These are phyloP conservation scores for Echiichthys vipera DNA, from an alignment of 2,797 vertebrate genomes.

Conservation along the genomic window DNA sequence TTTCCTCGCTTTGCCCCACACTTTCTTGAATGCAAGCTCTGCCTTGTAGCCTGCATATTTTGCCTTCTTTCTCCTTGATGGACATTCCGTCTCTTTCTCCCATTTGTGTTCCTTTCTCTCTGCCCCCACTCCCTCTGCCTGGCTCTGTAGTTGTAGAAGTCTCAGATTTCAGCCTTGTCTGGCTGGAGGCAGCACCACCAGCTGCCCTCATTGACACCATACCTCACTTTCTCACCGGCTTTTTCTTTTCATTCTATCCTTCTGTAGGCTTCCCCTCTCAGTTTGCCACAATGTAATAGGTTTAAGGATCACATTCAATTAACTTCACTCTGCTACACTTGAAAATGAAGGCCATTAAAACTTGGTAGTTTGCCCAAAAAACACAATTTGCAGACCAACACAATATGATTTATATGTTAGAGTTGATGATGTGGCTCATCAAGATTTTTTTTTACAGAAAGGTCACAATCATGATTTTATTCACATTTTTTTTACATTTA, in stretches of 20 bases:
- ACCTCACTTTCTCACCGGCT: slow-evolving; percentile 58
- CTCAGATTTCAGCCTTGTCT: slow-evolving; percentile 83
- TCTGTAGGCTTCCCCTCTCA: not conserved
- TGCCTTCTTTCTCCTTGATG: slow-evolving; percentile 37
- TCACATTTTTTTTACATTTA: too few species aligned
- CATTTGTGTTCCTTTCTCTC: slow-evolving; percentile 32
- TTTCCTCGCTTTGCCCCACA: not conserved
- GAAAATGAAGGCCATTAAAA: too few species aligned
- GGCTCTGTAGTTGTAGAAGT: slow-evolving; percentile 67
- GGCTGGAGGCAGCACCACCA: slow-evolving; percentile 77
- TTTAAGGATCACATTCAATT: not conserved
- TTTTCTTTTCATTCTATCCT: slow-evolving; percentile 27
- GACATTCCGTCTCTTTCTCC: slow-evolving; percentile 32
- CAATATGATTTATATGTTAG: too few species aligned
- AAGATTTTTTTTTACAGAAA: too few species aligned
- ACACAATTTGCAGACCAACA: slow-evolving; percentile 7
- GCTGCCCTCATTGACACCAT: slow-evolving; percentile 74
- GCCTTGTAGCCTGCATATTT: slow-evolving; percentile 45
- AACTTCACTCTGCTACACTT: not conserved
- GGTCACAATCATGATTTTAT: too few species aligned
- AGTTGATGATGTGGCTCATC: too few species aligned
- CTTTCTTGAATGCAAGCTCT: slow-evolving; percentile 12
- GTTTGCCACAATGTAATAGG: not conserved
- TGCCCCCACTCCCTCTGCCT: slow-evolving; percentile 49
- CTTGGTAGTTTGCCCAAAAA: not conserved